Percentiles rank a stretch among this genome's conserved stretches.
These are phyloP conservation scores for Cantharis rustica DNA, from an alignment of 2,888 invertebrate genomes.

Conservation along the genomic window DNA sequence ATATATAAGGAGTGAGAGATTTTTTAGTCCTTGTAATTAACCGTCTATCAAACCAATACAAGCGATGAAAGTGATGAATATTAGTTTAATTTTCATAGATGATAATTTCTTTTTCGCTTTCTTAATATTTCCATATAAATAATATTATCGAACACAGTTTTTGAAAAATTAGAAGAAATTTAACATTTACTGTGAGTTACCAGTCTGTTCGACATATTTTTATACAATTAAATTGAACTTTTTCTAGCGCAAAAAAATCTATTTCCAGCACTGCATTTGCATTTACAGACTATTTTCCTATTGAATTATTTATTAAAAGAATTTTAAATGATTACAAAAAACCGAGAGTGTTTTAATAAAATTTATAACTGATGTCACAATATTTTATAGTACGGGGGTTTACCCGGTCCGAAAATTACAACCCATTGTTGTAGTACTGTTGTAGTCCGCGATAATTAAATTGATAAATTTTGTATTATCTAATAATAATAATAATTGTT, in stretches of 20 bases:
- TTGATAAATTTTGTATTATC: too few relatives aligned
- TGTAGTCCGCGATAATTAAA: too few relatives aligned
- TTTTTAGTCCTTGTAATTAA: conserved; percentile 4
- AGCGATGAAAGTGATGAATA: not conserved
- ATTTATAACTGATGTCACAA: not conserved
- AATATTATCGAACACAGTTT: not conserved
- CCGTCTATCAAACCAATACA: not conserved
- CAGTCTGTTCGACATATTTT: not conserved
- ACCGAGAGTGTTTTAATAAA: not conserved
- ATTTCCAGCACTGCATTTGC: not conserved
- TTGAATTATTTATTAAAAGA: not conserved
- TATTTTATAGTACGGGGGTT: not conserved
- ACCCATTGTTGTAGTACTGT: too few relatives aligned
- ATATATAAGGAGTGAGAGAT: not conserved
- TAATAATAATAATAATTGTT: too few relatives aligned
- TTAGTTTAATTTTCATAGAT: not conserved
- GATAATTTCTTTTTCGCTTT: not conserved
- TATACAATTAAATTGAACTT: not conserved
- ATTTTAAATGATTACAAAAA: not conserved
- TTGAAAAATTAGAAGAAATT: not conserved
- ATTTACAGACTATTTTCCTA: not conserved
- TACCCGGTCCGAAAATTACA: not conserved
- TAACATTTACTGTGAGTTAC: not conserved
- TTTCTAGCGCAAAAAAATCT: not conserved
- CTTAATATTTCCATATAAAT: not conserved